Evolutionary conservation across 2,888 invertebrate species (phyloP), one percentile per base, ranked within the genome.

Genomic region (Drosophila recens): DNA sequence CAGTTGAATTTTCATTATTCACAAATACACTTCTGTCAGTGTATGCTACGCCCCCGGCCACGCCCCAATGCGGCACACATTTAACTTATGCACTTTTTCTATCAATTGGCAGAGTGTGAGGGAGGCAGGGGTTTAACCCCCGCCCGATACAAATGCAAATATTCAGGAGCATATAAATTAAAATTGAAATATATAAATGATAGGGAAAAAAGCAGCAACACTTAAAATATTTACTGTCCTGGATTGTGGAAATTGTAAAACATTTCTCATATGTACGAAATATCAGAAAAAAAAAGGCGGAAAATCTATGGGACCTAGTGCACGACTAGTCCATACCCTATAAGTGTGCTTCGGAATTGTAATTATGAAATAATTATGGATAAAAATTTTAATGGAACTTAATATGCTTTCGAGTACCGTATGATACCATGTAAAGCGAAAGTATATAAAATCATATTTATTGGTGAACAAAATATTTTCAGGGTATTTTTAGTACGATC

Each of bases 181-280:
- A 88, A 82, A 88, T 78, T 75, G 87, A 83, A 83, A 83, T 80
- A 70, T 58, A 78, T 88, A 88, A 88, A 83, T 82, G 82, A 79
- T 71, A 76, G 73, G 58, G 49, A 33, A 54, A 63, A 53, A 87
- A 81, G 38, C 51, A 43, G 20, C 64, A 80, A 79, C 72, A 78
- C 72, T 84, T 83, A 72, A 83, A 86, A 84, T 87, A 83, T 83
- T 87, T 84, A 84, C 83, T 77, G 79, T 79, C 69, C 67, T 54
- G 71, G 57, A 78, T 74, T 70, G 81, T 81, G 72, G 66, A 86
- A 80, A 88, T 79, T 89, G 89, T 83, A 80, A 79, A 84, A 86
- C 80, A 83, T 83, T 83, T 83, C 73, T 72, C 79, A 70, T 75
- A 68, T 68, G 52, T 56, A 51, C 42, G 40, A 49, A 63, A 64